Percentiles rank a stretch among this genome's conserved stretches.
Conservation (phyloP, 1,140 invertebrate species). For the Anadara kagoshimensis region DNA sequence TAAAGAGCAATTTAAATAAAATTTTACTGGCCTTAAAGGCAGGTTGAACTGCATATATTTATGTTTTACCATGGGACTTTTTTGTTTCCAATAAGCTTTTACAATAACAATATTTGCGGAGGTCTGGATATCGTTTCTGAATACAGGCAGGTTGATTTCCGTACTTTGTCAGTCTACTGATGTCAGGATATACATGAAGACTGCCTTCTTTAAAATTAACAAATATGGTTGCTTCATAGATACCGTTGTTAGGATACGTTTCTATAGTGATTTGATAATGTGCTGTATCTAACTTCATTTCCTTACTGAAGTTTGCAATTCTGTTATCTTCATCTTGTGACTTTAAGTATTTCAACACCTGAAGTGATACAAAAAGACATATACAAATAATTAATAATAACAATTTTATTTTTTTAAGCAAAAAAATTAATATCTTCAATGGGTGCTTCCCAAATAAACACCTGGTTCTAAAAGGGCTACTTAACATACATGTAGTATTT, state of each 20-base stretch:
- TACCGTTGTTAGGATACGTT: slow-evolving; percentile 82
- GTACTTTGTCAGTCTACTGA: slow-evolving; percentile 62
- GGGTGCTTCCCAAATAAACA: too few species aligned
- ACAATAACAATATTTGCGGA: slow-evolving; percentile 64
- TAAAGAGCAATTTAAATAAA: too few species aligned
- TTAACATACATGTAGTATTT: too few species aligned
- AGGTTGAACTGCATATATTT: too few species aligned
- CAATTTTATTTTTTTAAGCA: too few species aligned
- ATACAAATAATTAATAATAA: too few species aligned
- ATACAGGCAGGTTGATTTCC: slow-evolving; percentile 61
- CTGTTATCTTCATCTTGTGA: slow-evolving; percentile 53
- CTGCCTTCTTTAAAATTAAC: slow-evolving; percentile 75
- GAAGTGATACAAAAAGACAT: too few species aligned
- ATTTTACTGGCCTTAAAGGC: too few species aligned
- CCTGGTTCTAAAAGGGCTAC: too few species aligned
- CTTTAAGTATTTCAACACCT: slow-evolving; percentile 60
- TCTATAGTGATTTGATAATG: slow-evolving; percentile 78
- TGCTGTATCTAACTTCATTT: slow-evolving; percentile 74
- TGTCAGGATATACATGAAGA: slow-evolving; percentile 40
- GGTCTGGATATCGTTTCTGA: slow-evolving; percentile 69
- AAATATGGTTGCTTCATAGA: slow-evolving; percentile 84
- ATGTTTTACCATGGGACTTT: not conserved
- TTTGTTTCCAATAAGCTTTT: slow-evolving; percentile 20
- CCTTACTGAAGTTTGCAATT: slow-evolving; percentile 66
- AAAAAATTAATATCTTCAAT: too few species aligned